phyloP scores from a whole-genome alignment of 1,140 invertebrate genomes.

The Musca domestica region DNA sequence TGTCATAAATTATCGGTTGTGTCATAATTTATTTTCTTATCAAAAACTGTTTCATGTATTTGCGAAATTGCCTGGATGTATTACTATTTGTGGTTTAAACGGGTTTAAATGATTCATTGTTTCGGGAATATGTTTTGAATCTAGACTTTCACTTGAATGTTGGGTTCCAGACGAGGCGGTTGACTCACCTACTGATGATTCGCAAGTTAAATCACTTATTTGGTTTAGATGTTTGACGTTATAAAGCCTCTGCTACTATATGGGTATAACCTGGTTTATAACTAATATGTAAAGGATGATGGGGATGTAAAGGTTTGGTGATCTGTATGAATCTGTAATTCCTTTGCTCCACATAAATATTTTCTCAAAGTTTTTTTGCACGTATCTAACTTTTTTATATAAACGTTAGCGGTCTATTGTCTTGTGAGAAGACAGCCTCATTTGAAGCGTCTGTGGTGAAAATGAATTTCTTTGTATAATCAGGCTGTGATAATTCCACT shows the following conservation, averaged over 20 bases:
- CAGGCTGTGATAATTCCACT: slow-evolving; percentile 46
- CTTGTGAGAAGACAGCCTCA: slow-evolving; percentile 42
- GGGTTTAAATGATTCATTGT: slow-evolving; percentile 5
- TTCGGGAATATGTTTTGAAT: neutral
- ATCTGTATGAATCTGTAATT: slow-evolving; percentile 36
- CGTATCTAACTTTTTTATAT: slow-evolving; percentile 43
- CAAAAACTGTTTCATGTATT: neutral
- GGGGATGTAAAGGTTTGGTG: slow-evolving; percentile 53
- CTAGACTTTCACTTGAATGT: slow-evolving; percentile 1
- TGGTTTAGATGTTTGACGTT: slow-evolving; percentile 12
- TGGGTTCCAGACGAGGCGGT: neutral
- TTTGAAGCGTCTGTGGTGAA: slow-evolving; percentile 38
- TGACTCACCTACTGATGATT: neutral
- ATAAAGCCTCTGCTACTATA: slow-evolving; percentile 20
- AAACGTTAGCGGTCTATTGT: slow-evolving; percentile 27
- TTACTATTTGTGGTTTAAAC: slow-evolving; percentile 11
- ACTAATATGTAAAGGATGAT: slow-evolving; percentile 47
- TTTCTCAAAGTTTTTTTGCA: slow-evolving; percentile 47
- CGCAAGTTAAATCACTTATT: neutral
- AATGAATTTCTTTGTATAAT: slow-evolving; percentile 39
- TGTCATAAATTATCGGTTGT: neutral
- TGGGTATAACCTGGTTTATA: slow-evolving; percentile 31
- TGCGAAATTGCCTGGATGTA: neutral
- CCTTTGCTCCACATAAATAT: slow-evolving; percentile 35
- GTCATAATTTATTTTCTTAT: neutral